Conservation (phyloP, 2,797 vertebrate genomes). For the Xyrichtys novacula region DNA sequence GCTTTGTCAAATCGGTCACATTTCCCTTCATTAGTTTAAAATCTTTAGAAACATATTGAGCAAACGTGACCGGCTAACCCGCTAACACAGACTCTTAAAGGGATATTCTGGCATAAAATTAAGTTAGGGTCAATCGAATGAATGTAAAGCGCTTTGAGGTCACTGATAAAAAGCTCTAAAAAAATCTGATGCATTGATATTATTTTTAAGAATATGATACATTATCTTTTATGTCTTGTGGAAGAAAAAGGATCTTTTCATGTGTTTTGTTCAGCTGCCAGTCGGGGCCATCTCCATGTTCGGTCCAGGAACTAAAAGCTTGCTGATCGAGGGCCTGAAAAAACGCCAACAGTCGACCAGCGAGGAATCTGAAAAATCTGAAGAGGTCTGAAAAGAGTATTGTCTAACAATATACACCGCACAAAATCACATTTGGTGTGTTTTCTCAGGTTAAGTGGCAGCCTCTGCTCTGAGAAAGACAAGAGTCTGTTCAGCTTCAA, state of each 20-base stretch:
- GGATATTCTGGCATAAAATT: no score
- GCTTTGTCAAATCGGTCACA: no score
- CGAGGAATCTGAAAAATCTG: slow-evolving; percentile 80
- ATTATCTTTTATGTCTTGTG: not conserved
- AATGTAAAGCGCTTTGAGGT: no score
- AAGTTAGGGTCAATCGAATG: no score
- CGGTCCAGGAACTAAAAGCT: slow-evolving; percentile 83
- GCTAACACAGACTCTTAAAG: no score
- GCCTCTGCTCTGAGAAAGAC: not conserved
- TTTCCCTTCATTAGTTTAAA: no score
- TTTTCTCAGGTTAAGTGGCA: slow-evolving; percentile 38
- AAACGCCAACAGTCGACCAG: slow-evolving; percentile 78
- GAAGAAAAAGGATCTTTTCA: not conserved
- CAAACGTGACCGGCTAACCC: no score
- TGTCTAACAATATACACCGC: slow-evolving; percentile 10
- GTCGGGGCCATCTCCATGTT: slow-evolving; percentile 86
- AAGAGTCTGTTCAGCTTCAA: not conserved
- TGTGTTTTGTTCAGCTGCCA: slow-evolving; percentile 76
- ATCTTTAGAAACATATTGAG: no score
- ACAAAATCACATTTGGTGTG: slow-evolving; percentile 41
- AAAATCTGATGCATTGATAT: no score
- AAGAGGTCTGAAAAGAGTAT: slow-evolving; percentile 79
- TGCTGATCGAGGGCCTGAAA: slow-evolving; percentile 81
- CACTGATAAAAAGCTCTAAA: no score
- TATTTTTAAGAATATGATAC: not conserved